Percentiles rank a stretch among this genome's conserved stretches.
Conservation (phyloP, 2,113 vertebrate species). For the Rhinolophus ferrumequinum region DNA sequence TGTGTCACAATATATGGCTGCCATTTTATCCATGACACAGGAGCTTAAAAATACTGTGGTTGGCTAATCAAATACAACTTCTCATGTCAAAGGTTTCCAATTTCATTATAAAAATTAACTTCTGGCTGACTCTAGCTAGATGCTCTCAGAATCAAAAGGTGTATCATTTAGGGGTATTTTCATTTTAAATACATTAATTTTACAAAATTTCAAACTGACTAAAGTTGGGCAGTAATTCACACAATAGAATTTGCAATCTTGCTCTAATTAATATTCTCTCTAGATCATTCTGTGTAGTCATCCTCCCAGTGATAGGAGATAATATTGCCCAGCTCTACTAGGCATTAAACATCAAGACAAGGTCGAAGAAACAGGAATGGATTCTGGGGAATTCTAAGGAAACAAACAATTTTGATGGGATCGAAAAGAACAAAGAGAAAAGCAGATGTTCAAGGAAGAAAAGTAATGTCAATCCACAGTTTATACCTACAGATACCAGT, state of each 20-base stretch:
- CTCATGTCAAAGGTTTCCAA: background rate
- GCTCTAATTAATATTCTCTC: background rate
- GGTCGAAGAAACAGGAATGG: background rate
- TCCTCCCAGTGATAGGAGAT: background rate
- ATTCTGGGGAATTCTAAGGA: background rate
- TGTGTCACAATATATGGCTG: background rate
- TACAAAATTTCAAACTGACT: background rate
- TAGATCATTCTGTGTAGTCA: background rate
- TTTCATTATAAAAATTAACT: conserved; percentile 23
- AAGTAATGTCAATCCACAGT: background rate
- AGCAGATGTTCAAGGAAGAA: background rate
- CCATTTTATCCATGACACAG: background rate
- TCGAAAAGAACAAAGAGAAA: background rate
- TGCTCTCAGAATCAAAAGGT: background rate
- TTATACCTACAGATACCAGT: background rate
- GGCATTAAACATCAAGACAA: background rate
- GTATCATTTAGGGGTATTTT: background rate
- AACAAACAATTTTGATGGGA: background rate
- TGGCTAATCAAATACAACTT: conserved; percentile 44
- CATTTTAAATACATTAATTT: conserved; percentile 41
- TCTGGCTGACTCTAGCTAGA: conserved; percentile 6
- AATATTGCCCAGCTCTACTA: background rate
- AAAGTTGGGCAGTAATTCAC: background rate
- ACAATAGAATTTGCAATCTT: conserved; percentile 1
- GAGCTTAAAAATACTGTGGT: background rate